Conservation (phyloP, 2,113 vertebrate genomes). For the Macroglossus sobrinus region DNA sequence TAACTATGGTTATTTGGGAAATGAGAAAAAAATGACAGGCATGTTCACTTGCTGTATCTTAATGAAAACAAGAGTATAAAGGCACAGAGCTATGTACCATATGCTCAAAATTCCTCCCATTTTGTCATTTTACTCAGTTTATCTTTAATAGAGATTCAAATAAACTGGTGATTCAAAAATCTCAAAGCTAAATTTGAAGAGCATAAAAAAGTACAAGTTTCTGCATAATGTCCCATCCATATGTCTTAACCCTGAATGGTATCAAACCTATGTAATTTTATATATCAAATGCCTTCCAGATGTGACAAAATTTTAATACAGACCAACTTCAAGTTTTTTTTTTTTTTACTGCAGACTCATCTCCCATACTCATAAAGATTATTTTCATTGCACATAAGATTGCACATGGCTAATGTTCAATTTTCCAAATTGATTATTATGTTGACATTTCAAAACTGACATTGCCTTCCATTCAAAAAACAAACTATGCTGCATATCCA, state of each 20-base stretch:
- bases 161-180: constrained; percentile 57
- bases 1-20: background rate
- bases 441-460: constrained; percentile 36
- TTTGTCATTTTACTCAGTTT: constrained; percentile 37
- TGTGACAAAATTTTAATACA: constrained; percentile 59
- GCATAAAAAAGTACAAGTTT: constrained; percentile 53
- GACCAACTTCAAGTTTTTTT: constrained; percentile 22
- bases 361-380: constrained; percentile 30
- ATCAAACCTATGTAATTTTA: constrained; percentile 66
- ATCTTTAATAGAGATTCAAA: constrained; percentile 58
- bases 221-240: constrained; percentile 65
- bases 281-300: constrained; percentile 68
- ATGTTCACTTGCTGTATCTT: background rate
- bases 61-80: background rate
- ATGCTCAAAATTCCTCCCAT: background rate
- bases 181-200: constrained; percentile 49
- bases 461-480: constrained; percentile 42
- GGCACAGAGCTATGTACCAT: background rate
- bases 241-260: constrained; percentile 56
- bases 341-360: constrained; percentile 34
- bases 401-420: constrained; percentile 45
- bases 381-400: constrained; percentile 36
- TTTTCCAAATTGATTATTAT: constrained; percentile 59
- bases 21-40: background rate
- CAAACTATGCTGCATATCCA: background rate